phyloP scores from a whole-genome alignment of 2,113 vertebrate genomes.

The Periophthalmus modestus region DNA sequence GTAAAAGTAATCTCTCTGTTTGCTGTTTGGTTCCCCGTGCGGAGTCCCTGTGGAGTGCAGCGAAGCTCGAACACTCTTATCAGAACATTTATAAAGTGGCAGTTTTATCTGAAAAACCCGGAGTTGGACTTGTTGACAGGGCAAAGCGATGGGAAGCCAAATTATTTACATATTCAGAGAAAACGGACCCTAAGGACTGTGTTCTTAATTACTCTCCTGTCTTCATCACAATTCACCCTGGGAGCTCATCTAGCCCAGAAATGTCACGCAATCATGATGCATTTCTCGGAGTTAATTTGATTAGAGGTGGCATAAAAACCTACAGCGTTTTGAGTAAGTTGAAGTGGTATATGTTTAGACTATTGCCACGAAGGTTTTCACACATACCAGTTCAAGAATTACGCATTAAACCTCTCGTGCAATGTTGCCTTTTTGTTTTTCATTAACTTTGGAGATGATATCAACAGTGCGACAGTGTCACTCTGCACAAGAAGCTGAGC shows the following conservation, averaged over 20 bases:
- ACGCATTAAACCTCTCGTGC: too few relatives aligned
- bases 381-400: neutral
- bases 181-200: constrained; percentile 67
- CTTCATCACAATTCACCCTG: constrained; percentile 69
- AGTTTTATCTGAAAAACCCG: constrained; percentile 7
- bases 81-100: constrained; percentile 15
- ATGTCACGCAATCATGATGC: constrained; percentile 73
- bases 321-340: constrained; percentile 52
- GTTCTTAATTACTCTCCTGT: constrained; percentile 72
- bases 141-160: constrained; percentile 30
- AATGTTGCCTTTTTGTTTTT: too few relatives aligned
- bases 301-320: constrained; percentile 65
- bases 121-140: constrained; percentile 15
- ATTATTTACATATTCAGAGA: constrained; percentile 69
- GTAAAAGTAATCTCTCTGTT: neutral
- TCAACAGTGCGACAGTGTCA: neutral
- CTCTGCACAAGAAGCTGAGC: neutral
- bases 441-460: neutral
- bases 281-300: constrained; percentile 73
- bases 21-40: neutral
- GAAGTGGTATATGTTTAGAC: constrained; percentile 53
- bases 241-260: constrained; percentile 76
- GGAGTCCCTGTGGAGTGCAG: neutral
- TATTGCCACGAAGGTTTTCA: constrained; percentile 35
- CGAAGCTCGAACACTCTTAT: neutral